These are phyloP conservation scores for Lapara coniferarum DNA, from an alignment of 2,888 invertebrate genomes.

Conservation along the genomic window DNA sequence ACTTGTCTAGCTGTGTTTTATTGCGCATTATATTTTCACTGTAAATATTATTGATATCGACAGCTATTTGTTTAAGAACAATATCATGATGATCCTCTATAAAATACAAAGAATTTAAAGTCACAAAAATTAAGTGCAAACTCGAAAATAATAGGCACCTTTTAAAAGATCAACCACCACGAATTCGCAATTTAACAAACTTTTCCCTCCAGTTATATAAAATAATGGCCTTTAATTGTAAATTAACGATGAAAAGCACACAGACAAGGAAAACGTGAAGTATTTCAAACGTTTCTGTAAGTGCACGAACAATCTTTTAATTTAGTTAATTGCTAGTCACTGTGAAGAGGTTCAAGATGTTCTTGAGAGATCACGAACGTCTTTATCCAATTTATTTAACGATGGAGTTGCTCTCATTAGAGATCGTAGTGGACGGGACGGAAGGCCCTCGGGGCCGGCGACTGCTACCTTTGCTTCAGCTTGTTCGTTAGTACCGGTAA, in stretches of 20 bases:
- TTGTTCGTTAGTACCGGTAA: constrained; percentile 59
- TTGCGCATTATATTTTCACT: not conserved
- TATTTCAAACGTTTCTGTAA: constrained; percentile 68
- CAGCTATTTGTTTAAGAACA: not conserved
- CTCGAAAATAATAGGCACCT: constrained; percentile 26
- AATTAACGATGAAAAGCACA: constrained; percentile 63
- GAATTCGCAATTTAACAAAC: constrained; percentile 27
- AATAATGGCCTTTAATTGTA: constrained; percentile 42
- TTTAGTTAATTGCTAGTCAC: constrained; percentile 83
- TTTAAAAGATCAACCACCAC: constrained; percentile 15
- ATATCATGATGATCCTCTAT: not conserved
- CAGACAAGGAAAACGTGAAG: constrained; percentile 53
- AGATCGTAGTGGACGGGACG: constrained; percentile 65
- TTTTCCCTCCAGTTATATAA: constrained; percentile 23
- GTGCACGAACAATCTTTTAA: constrained; percentile 81
- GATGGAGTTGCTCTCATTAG: constrained; percentile 80
- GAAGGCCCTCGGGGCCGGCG: constrained; percentile 46
- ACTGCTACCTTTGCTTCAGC: constrained; percentile 61
- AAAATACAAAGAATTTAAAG: constrained; percentile 3
- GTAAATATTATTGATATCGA: constrained; percentile 6
- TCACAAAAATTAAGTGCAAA: constrained; percentile 10
- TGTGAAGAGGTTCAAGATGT: constrained; percentile 78
- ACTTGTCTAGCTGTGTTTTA: not conserved
- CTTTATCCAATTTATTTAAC: constrained; percentile 84
- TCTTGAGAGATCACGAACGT: constrained; percentile 82